A percentile compares a stretch with the other conserved stretches of the same genome.
Conservation (phyloP, 2,888 invertebrate species). For the Caenorhabditis zanzibari region DNA sequence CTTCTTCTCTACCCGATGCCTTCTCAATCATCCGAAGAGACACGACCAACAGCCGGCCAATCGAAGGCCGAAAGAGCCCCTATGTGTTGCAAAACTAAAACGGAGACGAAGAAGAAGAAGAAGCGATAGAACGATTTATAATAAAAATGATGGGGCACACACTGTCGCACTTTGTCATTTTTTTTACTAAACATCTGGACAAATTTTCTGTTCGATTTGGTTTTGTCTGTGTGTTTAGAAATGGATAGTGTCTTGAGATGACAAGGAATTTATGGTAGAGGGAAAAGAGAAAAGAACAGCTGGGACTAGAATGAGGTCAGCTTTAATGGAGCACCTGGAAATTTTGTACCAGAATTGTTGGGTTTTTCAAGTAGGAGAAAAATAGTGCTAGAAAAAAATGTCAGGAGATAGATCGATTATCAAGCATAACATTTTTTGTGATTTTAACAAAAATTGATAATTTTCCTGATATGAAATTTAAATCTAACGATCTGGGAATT, state of each 20-base stretch:
- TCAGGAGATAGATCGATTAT: no score
- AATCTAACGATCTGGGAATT: no score
- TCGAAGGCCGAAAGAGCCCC: constrained; percentile 26
- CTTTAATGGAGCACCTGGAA: no score
- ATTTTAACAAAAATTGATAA: no score
- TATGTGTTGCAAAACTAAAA: constrained; percentile 53
- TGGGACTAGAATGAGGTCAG: constrained; percentile 12
- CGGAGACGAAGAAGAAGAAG: constrained; percentile 14
- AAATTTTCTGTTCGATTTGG: constrained; percentile 46
- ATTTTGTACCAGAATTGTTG: not conserved
- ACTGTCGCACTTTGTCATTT: constrained; percentile 55
- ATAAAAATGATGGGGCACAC: constrained; percentile 38
- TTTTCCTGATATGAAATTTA: no score
- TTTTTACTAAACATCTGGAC: constrained; percentile 60
- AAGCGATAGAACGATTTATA: constrained; percentile 48
- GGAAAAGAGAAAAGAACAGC: constrained; percentile 23
- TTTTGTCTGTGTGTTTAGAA: constrained; percentile 3
- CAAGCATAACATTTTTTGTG: no score
- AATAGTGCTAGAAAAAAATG: no score
- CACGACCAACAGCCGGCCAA: constrained; percentile 57
- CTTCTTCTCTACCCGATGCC: constrained; percentile 18
- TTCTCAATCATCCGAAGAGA: constrained; percentile 54
- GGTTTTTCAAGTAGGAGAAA: no score
- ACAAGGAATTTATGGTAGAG: constrained; percentile 8
- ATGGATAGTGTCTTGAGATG: constrained; percentile 1